Evolutionary conservation across 2,797 vertebrate genomes (phyloP).

Genomic region (Coregonus suidteri): DNA sequence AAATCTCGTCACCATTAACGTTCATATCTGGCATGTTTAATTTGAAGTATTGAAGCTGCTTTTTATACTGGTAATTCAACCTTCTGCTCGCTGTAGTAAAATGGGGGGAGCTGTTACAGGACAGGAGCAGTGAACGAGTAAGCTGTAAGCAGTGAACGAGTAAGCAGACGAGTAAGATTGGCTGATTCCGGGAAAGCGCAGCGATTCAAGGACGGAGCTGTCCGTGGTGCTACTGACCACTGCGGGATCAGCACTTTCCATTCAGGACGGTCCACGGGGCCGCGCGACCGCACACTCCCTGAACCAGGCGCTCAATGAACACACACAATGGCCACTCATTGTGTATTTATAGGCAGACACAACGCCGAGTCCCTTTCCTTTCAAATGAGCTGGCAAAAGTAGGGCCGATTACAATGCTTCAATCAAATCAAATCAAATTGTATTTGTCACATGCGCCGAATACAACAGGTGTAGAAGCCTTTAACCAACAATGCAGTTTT

Average conservation of each 20-base stretch:
- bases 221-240: constrained; percentile 72
- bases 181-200: not conserved
- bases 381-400: constrained; percentile 4
- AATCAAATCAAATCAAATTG: no score
- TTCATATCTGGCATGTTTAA: not conserved
- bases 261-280: not conserved
- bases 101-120: not conserved
- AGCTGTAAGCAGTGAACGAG: not conserved
- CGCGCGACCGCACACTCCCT: not conserved
- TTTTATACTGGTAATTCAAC: not conserved
- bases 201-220: constrained; percentile 55
- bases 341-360: constrained; percentile 3
- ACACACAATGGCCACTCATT: constrained; percentile 2
- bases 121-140: not conserved
- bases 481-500: no score
- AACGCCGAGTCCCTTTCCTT: not conserved
- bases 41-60: not conserved
- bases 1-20: not conserved
- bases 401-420: not conserved
- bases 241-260: constrained; percentile 41
- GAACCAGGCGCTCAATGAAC: not conserved
- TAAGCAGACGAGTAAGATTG: no score
- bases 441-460: no score
- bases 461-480: no score
- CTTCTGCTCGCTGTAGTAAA: not conserved